A percentile compares a stretch with the other conserved stretches of the same genome.
phyloP scores from a whole-genome alignment of 2,113 vertebrate species.

The Antechinus stuartii region DNA sequence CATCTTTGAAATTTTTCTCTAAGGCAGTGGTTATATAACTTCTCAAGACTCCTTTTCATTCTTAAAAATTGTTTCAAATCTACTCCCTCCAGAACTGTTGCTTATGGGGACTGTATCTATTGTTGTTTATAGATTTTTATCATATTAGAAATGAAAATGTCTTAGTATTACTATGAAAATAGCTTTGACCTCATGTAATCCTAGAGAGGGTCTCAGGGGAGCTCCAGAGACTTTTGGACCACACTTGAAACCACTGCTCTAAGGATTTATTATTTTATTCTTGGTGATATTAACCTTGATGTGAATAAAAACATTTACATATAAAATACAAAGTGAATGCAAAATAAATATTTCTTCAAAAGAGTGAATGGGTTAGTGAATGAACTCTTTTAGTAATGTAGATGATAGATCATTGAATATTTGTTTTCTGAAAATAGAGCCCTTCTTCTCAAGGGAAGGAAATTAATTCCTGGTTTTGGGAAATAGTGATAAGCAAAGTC shows the following conservation, averaged over 20 bases:
- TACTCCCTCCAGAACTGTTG: not conserved
- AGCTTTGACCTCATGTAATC: not conserved
- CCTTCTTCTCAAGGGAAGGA: not conserved
- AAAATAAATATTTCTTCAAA: not conserved
- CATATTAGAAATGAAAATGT: not conserved
- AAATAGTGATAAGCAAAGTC: not conserved
- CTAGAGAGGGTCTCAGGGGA: not conserved
- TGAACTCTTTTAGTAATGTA: not conserved
- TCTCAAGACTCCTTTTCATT: not conserved
- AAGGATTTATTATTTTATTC: not conserved
- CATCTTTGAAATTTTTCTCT: not conserved
- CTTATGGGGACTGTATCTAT: not conserved
- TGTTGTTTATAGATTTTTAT: not conserved
- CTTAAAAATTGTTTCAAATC: not conserved
- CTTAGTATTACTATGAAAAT: not conserved
- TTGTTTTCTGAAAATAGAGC: not conserved
- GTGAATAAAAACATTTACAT: not conserved
- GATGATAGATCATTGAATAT: not conserved
- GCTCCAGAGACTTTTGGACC: not conserved
- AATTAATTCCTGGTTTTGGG: not conserved
- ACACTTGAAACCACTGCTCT: not conserved
- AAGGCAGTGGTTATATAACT: not conserved
- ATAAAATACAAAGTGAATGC: not conserved
- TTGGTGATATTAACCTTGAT: not conserved
- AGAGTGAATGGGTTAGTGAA: not conserved